Evolutionary conservation across 2,888 invertebrate genomes (phyloP).

Genomic region (Melipona beecheii): DNA sequence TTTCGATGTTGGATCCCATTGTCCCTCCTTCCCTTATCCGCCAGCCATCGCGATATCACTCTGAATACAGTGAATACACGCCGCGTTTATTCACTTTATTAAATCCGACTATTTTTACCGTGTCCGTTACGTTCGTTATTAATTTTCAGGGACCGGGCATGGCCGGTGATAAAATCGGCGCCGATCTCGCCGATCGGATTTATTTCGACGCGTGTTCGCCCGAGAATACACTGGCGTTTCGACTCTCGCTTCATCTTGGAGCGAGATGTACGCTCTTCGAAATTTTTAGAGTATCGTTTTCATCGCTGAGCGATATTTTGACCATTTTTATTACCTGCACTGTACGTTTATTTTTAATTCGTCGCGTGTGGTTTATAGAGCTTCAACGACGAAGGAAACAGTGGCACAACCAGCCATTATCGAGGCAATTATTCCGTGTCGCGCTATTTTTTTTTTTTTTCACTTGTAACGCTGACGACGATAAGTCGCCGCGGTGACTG

Average conservation of each 20-base stretch:
- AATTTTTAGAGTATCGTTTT: no score
- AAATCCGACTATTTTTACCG: constrained; percentile 17
- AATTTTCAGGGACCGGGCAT: constrained; percentile 11
- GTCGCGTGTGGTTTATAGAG: neutral
- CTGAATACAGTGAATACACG: constrained; percentile 7
- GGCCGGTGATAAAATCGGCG: constrained; percentile 11
- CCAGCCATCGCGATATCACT: constrained; percentile 11
- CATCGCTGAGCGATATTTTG: no score
- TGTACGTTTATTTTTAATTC: neutral
- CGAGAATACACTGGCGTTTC: no score
- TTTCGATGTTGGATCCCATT: constrained; percentile 43
- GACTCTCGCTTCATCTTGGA: no score
- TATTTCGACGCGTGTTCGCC: neutral
- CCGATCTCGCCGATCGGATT: neutral
- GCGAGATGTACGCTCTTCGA: no score
- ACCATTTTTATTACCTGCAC: no score
- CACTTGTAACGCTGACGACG: neutral
- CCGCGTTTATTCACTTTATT: constrained; percentile 38
- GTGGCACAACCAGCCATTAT: neutral
- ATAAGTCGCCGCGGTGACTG: neutral
- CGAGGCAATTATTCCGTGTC: neutral
- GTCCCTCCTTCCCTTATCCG: constrained; percentile 24
- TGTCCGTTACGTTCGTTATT: constrained; percentile 14
- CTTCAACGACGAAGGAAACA: neutral
- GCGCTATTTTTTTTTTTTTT: neutral